Evolutionary conservation across 2,113 vertebrate species (phyloP), one percentile per base, ranked within the genome.

Genomic region (Tragelaphus scriptus): DNA sequence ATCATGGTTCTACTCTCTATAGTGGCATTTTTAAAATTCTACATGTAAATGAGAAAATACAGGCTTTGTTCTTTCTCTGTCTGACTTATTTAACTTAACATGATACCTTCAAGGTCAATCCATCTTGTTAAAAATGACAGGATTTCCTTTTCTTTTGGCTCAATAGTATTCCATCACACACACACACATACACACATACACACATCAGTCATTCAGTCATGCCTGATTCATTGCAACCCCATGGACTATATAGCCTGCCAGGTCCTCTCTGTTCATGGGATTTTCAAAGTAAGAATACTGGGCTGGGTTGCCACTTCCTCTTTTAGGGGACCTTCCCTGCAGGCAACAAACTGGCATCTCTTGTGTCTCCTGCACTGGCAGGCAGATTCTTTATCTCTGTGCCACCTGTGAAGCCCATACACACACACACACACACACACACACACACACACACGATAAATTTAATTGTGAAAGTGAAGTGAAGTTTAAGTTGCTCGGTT

Each of bases 281-380:
- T 26, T 44, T 77, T 44, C 23, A 40, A 44, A 44, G 23, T 5
- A 44, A 26, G 71, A 77, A 14, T 77, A 44, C 12, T 44, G 40
- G 40, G 6, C 6, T 77, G 36, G 36, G 12, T 71, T 44, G 71
- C 40, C 40, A 44, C 26, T 44, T 77, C 36, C 36, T 44, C 23
- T 44, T 44, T 7, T 77, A 40, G 15, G 14, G 71, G 13, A 26
- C 26, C 36, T 77, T 77, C 2, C 36, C 2, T 1, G 0, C 23
- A 26, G 6, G 71, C 6, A 77, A 26, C 40, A 77, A 77, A 77
- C 23, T 0, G 0, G 40, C 12, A 26, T 44, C 23, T 44, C 71
- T 44, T 14, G 6, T 25, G 36, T 26, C 5, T 77, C 71, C 36
- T 77, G 40, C 40, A 77, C 71, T 44, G 25, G 71, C 40, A 77